Conservation (phyloP, 1,140 invertebrate species). For the Drosophila bifasciata region DNA sequence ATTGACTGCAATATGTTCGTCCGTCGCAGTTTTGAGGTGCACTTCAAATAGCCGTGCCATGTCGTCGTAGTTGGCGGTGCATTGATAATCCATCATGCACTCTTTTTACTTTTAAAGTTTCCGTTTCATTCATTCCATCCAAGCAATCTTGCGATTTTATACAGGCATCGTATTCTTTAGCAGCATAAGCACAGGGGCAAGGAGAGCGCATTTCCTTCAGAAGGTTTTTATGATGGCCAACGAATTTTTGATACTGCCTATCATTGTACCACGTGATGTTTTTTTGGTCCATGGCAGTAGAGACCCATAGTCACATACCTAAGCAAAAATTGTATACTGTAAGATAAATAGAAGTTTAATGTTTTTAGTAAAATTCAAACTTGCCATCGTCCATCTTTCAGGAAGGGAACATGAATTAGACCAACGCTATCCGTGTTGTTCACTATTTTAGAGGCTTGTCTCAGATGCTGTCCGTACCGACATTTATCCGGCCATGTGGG, state of each 20-base stretch:
- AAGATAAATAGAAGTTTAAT: neutral
- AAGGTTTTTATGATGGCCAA: conserved; percentile 50
- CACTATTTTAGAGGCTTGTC: conserved; percentile 85
- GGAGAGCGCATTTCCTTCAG: conserved; percentile 69
- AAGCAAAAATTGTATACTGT: neutral
- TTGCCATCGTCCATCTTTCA: conserved; percentile 90
- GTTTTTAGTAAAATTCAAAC: neutral
- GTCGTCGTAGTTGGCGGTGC: conserved; percentile 58
- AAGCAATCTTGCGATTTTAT: conserved; percentile 56
- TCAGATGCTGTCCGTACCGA: conserved; percentile 84
- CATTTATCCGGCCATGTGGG: conserved; percentile 86
- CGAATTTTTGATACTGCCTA: conserved; percentile 80
- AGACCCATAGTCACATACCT: conserved; percentile 87
- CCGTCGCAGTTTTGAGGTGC: conserved; percentile 73
- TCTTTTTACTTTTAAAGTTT: conserved; percentile 76
- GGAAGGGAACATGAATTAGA: conserved; percentile 90
- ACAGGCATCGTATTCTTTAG: conserved; percentile 65
- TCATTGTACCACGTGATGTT: conserved; percentile 67
- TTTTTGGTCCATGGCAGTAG: conserved; percentile 86
- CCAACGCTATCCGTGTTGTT: conserved; percentile 86
- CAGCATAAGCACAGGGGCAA: conserved; percentile 70
- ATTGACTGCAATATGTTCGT: conserved; percentile 72
- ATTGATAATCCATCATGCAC: conserved; percentile 80
- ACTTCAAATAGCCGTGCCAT: conserved; percentile 68
- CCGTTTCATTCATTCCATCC: conserved; percentile 73